Percentiles rank a stretch among this genome's conserved stretches.
phyloP scores from a whole-genome alignment of 2,797 vertebrate species.

The Typhlichthys eigenmanni region DNA sequence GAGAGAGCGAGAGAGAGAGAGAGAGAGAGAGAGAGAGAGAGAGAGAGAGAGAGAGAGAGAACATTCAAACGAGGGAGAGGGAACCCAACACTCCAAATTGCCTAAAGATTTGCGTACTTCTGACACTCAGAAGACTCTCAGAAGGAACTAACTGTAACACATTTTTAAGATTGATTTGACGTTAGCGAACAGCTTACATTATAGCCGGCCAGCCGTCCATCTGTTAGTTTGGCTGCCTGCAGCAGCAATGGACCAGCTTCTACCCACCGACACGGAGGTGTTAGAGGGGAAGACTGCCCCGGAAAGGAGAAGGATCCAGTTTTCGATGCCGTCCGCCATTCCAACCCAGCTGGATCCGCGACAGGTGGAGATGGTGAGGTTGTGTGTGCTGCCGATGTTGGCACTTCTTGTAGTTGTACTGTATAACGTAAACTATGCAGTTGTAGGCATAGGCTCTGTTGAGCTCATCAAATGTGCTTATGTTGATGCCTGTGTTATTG shows the following conservation, averaged over 20 bases:
- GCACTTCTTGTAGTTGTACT: too few species aligned
- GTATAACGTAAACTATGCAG: too few species aligned
- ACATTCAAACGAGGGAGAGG: neutral
- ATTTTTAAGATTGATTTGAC: too few species aligned
- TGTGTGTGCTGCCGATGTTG: neutral
- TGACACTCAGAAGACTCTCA: too few species aligned
- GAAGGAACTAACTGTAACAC: too few species aligned
- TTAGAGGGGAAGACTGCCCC: slow-evolving; percentile 78
- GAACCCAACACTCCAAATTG: neutral
- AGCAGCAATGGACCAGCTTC: slow-evolving; percentile 60
- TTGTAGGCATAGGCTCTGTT: too few species aligned
- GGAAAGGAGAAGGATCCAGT: slow-evolving; percentile 93
- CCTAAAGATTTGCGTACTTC: too few species aligned
- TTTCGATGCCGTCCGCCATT: slow-evolving; percentile 85
- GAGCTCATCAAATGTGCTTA: too few species aligned
- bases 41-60: neutral
- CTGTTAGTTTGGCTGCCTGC: slow-evolving; percentile 17
- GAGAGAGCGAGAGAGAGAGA: neutral
- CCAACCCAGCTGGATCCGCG: slow-evolving; percentile 89
- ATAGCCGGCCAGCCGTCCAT: neutral
- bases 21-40: neutral
- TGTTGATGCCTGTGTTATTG: too few species aligned
- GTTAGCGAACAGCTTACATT: too few species aligned
- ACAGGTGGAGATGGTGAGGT: slow-evolving; percentile 93
- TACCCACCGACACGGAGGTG: slow-evolving; percentile 52